Evolutionary conservation across 2,888 invertebrate genomes (phyloP), one percentile per base, ranked within the genome.

Genomic region (Drosophila fulvimacula): DNA sequence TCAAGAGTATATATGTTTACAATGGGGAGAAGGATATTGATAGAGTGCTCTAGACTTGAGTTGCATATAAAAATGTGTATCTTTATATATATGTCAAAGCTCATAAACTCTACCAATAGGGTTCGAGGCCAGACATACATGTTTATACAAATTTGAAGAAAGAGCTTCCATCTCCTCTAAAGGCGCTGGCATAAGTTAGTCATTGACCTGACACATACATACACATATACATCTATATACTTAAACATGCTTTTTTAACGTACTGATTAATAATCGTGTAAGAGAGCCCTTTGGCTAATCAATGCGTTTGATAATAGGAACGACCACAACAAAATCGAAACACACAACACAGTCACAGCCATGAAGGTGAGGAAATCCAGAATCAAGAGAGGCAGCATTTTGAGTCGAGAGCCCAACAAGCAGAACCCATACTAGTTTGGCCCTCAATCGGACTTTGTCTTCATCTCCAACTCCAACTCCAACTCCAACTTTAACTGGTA

Each of bases 231-330:
- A 5, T 5, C 7, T n/a, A 36, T 6, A n/a, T 6, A 41, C 10
- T n/a, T 21, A 38, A 0, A 39, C 36, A 46, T 27, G n/a, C 10
- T 48, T 66, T 34, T 66, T 66, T 66, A 53, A 17, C 53, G 21
- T 49, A 51, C 39, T 61, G 44, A 56, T 62, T 39, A 57, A 51
- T 60, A 70, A 66, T 55, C 52, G 59, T 60, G 58, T 27, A 48
- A 56, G 60, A 73, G 57, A 73, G 51, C 79, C 75, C 80, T 68
- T 66, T 69, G 81, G 80, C 77, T 73, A 80, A 81, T 80, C 78
- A 75, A 69, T 65, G 55, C 66, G 63, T 75, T 75, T 78, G 78
- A 75, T 78, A 78, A 75, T 67, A 72, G 62, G 27, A 66, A 58
- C 49, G 36, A 66, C 59, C 59, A 53, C 55, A 73, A 60, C 55